phyloP scores from a whole-genome alignment of 2,113 vertebrate species.

The Poicephalus meyeri region DNA sequence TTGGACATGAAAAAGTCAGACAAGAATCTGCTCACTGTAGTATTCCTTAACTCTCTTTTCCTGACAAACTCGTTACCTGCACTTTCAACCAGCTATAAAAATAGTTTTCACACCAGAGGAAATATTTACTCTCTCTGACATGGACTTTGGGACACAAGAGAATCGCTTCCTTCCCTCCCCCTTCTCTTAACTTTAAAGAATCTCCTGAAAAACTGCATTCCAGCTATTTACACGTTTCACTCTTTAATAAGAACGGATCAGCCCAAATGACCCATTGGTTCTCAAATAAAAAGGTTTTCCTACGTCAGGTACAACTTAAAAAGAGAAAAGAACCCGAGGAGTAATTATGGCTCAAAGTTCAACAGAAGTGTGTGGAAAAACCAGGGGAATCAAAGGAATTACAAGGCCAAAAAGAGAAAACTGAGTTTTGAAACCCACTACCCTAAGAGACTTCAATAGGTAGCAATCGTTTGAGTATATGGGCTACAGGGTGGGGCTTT shows the following conservation, averaged over 20 bases:
- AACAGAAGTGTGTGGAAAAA: background rate
- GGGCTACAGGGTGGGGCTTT: background rate
- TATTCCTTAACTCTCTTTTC: conserved; percentile 48
- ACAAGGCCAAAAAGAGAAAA: background rate
- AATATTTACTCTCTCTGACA: conserved; percentile 26
- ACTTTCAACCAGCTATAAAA: conserved; percentile 59
- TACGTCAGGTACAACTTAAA: conserved; percentile 52
- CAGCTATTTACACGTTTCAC: conserved; percentile 70
- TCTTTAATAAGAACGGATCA: conserved; percentile 39
- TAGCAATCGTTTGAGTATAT: background rate
- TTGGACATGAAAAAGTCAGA: conserved; percentile 38
- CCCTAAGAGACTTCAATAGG: background rate
- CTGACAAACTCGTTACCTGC: conserved; percentile 50
- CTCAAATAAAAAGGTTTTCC: background rate
- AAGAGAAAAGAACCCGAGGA: background rate
- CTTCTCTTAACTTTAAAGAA: conserved; percentile 34
- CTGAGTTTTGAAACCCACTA: background rate
- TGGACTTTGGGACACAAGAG: conserved; percentile 64
- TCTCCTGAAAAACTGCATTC: conserved; percentile 70
- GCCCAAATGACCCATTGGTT: conserved; percentile 23
- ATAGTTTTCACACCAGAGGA: conserved; percentile 52
- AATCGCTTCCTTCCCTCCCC: conserved; percentile 44
- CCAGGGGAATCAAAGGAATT: background rate
- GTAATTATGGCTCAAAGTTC: background rate
- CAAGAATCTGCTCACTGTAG: conserved; percentile 23